Conservation (phyloP, 2,113 vertebrate species). For the Cyanocitta stelleri region DNA sequence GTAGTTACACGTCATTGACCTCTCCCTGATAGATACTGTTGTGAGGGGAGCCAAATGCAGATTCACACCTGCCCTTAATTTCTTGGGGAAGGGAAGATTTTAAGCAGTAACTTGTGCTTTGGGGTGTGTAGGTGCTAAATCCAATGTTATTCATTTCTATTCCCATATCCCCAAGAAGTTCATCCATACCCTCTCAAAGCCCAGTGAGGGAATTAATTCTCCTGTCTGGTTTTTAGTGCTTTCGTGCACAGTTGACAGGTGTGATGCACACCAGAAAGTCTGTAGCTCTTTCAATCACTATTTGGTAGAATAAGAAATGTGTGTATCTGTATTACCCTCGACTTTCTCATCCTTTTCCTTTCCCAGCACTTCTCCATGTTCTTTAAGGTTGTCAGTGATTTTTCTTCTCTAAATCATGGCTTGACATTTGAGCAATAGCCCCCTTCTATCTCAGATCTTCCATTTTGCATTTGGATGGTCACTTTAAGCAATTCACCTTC, state of each 20-base stretch:
- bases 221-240: background rate
- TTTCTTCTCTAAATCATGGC: background rate
- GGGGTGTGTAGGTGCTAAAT: background rate
- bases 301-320: background rate
- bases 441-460: background rate
- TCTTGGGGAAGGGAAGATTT: background rate
- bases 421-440: background rate
- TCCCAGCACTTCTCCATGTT: background rate
- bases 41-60: slow-evolving; percentile 6
- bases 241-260: background rate
- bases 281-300: background rate
- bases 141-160: background rate
- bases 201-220: background rate
- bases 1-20: slow-evolving; percentile 54
- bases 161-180: background rate
- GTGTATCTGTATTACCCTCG: background rate
- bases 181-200: background rate
- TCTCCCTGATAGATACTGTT: background rate
- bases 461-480: background rate
- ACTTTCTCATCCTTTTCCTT: background rate
- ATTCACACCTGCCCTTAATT: slow-evolving; percentile 16
- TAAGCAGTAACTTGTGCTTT: background rate
- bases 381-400: background rate
- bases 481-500: background rate
- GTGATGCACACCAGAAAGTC: background rate